Percentiles rank a stretch among this genome's conserved stretches.
Conservation (phyloP, 35 echinoderm and acorn worm genomes). For the Diadema setosum region DNA sequence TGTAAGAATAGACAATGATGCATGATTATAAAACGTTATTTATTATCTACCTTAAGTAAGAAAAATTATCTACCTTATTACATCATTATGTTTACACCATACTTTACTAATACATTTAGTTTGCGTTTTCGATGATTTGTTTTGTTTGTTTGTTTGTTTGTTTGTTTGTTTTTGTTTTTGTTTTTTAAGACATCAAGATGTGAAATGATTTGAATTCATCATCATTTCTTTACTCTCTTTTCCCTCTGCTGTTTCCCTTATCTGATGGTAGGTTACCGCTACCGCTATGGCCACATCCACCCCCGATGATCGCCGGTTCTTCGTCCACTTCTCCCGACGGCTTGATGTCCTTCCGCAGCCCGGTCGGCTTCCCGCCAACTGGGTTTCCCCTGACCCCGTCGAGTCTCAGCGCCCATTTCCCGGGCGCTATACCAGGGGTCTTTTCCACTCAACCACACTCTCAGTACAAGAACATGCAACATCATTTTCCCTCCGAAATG, state of each 20-base stretch:
- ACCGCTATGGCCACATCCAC: constrained; percentile 3
- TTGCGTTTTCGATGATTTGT: too few relatives aligned
- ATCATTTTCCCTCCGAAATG: not conserved
- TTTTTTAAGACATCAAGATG: not conserved
- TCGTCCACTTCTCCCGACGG: not conserved
- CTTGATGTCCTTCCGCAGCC: not conserved
- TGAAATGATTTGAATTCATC: not conserved
- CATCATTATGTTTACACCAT: too few relatives aligned
- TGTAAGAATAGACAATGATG: too few relatives aligned
- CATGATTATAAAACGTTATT: too few relatives aligned
- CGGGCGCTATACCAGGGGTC: not conserved
- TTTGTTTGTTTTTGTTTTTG: not conserved
- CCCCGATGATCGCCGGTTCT: not conserved
- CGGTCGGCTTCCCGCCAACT: not conserved
- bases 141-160: too few relatives aligned
- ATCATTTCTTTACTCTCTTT: not conserved
- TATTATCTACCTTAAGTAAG: too few relatives aligned
- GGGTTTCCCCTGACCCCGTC: not conserved
- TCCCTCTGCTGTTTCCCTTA: not conserved
- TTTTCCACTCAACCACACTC: not conserved
- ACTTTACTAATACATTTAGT: too few relatives aligned
- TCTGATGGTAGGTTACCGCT: not conserved
- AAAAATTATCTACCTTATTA: too few relatives aligned
- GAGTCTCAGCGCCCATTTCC: not conserved
- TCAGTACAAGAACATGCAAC: not conserved